Evolutionary conservation across 2,888 invertebrate species (phyloP).

Genomic region (Perizoma affinitatum): DNA sequence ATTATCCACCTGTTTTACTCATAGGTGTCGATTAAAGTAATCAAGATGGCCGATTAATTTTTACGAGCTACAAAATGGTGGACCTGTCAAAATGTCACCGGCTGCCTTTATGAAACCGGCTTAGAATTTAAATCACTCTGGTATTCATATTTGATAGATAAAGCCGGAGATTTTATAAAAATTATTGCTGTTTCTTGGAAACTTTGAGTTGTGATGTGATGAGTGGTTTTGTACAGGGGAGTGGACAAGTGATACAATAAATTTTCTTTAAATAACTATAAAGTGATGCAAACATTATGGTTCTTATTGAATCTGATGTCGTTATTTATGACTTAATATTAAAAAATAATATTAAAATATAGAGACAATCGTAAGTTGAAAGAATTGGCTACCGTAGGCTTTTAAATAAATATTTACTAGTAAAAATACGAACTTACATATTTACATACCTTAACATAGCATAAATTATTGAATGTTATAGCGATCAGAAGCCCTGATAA

Average conservation of each 20-base stretch:
- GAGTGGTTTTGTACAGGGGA: constrained; percentile 41
- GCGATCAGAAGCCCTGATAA: background rate
- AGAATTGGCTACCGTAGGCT: too few relatives aligned
- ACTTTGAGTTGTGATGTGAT: constrained; percentile 59
- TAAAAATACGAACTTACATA: too few relatives aligned
- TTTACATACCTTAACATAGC: too few relatives aligned
- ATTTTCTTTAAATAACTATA: too few relatives aligned
- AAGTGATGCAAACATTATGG: too few relatives aligned
- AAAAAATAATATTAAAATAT: too few relatives aligned
- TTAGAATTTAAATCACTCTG: constrained; percentile 60
- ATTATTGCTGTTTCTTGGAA: constrained; percentile 69
- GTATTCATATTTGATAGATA: constrained; percentile 75
- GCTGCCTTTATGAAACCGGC: constrained; percentile 46
- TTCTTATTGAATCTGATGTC: too few relatives aligned
- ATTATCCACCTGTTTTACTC: constrained; percentile 25
- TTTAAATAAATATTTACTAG: too few relatives aligned
- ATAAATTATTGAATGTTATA: background rate
- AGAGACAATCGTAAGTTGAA: too few relatives aligned
- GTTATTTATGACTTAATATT: too few relatives aligned
- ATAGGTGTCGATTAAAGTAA: constrained; percentile 31
- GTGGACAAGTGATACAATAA: constrained; percentile 36
- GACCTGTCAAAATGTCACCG: constrained; percentile 51
- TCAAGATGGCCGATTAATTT: constrained; percentile 33
- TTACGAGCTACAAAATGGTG: constrained; percentile 28
- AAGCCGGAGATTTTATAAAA: constrained; percentile 59